phyloP scores from a whole-genome alignment of 2,797 vertebrate species.

The Vireo griseus region DNA sequence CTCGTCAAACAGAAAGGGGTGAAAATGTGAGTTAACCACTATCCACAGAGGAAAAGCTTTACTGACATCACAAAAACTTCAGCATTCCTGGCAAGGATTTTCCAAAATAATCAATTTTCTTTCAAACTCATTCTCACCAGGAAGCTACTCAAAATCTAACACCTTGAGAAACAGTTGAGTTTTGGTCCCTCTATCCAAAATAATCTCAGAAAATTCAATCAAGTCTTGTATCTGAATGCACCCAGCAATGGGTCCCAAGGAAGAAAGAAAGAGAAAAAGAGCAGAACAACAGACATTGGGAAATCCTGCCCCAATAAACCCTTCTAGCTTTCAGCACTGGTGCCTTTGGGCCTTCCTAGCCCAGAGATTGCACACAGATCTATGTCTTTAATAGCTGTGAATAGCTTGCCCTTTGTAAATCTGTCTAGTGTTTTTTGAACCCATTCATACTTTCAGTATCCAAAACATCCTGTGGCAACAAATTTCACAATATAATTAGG shows the following conservation, averaged over 20 bases:
- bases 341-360: slow-evolving; percentile 24
- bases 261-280: neutral
- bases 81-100: neutral
- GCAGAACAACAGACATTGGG: slow-evolving; percentile 1
- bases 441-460: slow-evolving; percentile 58
- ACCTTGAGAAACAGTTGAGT: neutral
- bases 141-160: neutral
- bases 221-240: neutral
- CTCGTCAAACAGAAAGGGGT: neutral
- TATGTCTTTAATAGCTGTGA: neutral
- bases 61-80: neutral
- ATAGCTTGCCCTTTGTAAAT: slow-evolving; percentile 24
- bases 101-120: neutral
- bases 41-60: neutral
- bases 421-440: slow-evolving; percentile 33
- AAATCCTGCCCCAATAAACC: slow-evolving; percentile 28
- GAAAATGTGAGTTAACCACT: neutral
- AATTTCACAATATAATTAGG: slow-evolving; percentile 60
- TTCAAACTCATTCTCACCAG: neutral
- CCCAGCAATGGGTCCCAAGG: neutral
- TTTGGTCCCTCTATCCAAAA: neutral
- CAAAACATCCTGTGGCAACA: slow-evolving; percentile 67
- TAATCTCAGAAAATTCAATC: neutral
- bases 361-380: slow-evolving; percentile 7
- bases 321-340: slow-evolving; percentile 26